Conservation (phyloP, 2,888 invertebrate species). For the Drosophila birchii region DNA sequence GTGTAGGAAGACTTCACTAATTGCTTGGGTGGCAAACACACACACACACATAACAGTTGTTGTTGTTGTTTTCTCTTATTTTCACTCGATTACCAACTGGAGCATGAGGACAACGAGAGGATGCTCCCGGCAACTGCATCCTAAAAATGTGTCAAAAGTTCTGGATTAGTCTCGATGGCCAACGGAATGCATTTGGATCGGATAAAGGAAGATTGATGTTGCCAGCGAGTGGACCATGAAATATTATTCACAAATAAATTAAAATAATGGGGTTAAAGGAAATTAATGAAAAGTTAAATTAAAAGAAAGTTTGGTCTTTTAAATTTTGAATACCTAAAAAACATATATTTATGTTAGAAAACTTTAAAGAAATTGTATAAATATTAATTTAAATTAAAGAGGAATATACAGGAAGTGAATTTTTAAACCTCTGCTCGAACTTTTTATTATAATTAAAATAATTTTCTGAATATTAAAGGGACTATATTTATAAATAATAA, state of each 20-base stretch:
- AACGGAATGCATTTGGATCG: slow-evolving; percentile 47
- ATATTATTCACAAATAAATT: slow-evolving; percentile 1
- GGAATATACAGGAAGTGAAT: no score
- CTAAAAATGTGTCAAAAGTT: slow-evolving; percentile 76
- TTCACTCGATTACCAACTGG: slow-evolving; percentile 73
- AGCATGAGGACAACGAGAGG: slow-evolving; percentile 60
- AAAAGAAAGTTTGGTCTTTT: no score
- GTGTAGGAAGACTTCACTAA: slow-evolving; percentile 73
- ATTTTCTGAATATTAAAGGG: no score
- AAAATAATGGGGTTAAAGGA: not conserved
- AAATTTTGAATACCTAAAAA: not conserved
- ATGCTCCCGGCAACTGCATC: slow-evolving; percentile 35
- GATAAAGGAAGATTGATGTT: slow-evolving; percentile 43
- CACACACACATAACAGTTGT: not conserved
- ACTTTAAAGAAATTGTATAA: no score
- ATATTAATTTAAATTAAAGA: no score
- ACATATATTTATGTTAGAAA: no score
- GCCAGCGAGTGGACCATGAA: slow-evolving; percentile 4
- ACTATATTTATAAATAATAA: no score
- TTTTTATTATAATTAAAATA: no score
- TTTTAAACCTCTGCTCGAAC: no score
- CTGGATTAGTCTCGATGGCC: slow-evolving; percentile 64
- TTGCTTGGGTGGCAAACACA: slow-evolving; percentile 72
- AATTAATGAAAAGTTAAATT: not conserved
- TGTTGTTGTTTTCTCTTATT: slow-evolving; percentile 31